A percentile compares a stretch with the other conserved stretches of the same genome.
Conservation (phyloP, 2,113 vertebrate genomes). For the Echinops telfairi region DNA sequence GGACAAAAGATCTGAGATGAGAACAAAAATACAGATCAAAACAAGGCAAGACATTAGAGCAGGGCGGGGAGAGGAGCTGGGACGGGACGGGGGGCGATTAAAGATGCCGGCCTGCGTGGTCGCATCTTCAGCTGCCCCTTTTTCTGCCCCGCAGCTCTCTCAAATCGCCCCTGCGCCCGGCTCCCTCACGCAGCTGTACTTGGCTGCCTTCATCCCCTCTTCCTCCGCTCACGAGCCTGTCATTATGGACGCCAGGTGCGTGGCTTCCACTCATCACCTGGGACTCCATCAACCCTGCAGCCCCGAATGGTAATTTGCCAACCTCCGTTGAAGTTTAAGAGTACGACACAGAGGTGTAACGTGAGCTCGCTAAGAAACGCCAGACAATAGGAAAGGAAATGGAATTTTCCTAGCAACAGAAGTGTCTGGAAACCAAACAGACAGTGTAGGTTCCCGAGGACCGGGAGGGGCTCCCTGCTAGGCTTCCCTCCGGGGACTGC, state of each 20-base stretch:
- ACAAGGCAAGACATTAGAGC: too few species aligned
- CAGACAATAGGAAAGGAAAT: constrained; percentile 86
- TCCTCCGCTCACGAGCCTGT: constrained; percentile 55
- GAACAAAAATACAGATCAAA: constrained; percentile 42
- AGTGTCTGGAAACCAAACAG: constrained; percentile 59
- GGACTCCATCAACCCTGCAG: constrained; percentile 69
- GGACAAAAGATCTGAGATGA: constrained; percentile 69
- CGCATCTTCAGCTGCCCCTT: constrained; percentile 61
- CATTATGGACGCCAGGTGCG: constrained; percentile 87
- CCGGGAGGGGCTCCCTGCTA: background rate
- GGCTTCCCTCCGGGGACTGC: background rate
- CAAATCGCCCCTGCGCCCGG: constrained; percentile 45
- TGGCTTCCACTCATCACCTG: constrained; percentile 69
- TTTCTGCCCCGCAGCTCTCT: background rate
- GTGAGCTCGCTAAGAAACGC: constrained; percentile 56
- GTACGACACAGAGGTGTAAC: constrained; percentile 66
- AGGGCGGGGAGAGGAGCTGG: background rate
- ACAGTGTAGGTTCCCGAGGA: constrained; percentile 54
- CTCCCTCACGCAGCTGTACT: constrained; percentile 72
- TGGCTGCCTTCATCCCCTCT: constrained; percentile 65
- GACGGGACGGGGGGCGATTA: constrained; percentile 51
- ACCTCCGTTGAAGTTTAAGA: constrained; percentile 56
- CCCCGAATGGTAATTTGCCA: constrained; percentile 78
- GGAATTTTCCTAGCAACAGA: constrained; percentile 84
- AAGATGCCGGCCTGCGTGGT: background rate